phyloP scores from a whole-genome alignment of 2,113 vertebrate genomes.

The Anthoscopus minutus region DNA sequence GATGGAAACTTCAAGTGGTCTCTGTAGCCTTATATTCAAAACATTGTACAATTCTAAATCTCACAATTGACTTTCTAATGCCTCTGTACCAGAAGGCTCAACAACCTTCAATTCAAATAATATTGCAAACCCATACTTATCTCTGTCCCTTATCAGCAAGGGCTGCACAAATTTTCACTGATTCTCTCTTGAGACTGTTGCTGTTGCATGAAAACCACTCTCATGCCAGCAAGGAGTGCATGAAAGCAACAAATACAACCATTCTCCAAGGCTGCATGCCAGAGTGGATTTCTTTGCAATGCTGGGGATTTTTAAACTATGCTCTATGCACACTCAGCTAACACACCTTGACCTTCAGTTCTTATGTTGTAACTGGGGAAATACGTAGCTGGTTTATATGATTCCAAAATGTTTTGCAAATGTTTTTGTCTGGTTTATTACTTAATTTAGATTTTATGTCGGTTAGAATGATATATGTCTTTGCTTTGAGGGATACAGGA shows the following conservation, averaged over 20 bases:
- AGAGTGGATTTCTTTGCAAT: neutral
- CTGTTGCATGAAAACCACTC: neutral
- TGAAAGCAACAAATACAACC: neutral
- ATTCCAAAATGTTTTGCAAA: neutral
- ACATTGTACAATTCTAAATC: neutral
- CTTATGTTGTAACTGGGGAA: neutral
- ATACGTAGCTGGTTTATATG: neutral
- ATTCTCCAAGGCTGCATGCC: neutral
- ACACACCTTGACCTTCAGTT: neutral
- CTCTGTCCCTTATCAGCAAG: neutral
- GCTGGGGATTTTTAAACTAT: neutral
- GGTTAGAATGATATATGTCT: neutral
- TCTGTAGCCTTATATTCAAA: neutral
- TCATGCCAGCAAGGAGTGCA: accelerated
- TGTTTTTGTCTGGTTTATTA: neutral
- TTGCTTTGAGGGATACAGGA: neutral
- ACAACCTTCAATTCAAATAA: neutral
- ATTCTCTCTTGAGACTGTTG: neutral
- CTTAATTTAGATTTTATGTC: neutral
- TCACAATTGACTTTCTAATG: neutral
- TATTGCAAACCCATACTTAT: neutral
- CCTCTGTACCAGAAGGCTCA: neutral
- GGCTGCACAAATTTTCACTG: neutral
- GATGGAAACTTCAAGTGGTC: neutral
- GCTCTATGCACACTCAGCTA: neutral